Evolutionary conservation across 2,888 invertebrate species (phyloP).

Genomic region (Philaethria dido): DNA sequence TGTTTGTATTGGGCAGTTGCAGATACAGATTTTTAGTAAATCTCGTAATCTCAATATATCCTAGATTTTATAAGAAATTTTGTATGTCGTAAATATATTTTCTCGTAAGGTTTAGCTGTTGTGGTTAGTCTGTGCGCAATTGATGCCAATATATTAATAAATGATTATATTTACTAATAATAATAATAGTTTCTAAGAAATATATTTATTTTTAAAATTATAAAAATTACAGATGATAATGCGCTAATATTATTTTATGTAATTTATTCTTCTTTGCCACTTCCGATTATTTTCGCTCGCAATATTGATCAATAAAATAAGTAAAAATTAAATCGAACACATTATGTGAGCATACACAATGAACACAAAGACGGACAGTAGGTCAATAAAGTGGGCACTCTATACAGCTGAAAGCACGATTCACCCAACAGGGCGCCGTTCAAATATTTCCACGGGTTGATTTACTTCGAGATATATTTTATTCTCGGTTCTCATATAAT

Average conservation of each 20-base stretch:
- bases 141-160: background rate
- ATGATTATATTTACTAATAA: too few relatives aligned
- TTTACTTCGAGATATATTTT: conserved; percentile 33
- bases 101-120: background rate
- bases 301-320: background rate
- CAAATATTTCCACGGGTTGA: conserved; percentile 33
- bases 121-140: background rate
- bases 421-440: conserved; percentile 27
- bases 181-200: background rate
- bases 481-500: conserved; percentile 29
- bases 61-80: conserved; percentile 25
- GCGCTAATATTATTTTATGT: too few relatives aligned
- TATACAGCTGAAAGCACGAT: conserved; percentile 31
- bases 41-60: conserved; percentile 36
- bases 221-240: background rate
- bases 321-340: background rate
- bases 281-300: too few relatives aligned
- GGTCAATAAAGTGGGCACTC: conserved; percentile 34
- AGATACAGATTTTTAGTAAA: conserved; percentile 37
- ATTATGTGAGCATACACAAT: conserved; percentile 3
- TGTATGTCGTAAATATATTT: background rate
- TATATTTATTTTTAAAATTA: background rate
- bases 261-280: too few relatives aligned
- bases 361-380: conserved; percentile 20
- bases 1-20: conserved; percentile 37